phyloP scores from a whole-genome alignment of 1,140 invertebrate genomes.

The Geopemphigus sp. region DNA sequence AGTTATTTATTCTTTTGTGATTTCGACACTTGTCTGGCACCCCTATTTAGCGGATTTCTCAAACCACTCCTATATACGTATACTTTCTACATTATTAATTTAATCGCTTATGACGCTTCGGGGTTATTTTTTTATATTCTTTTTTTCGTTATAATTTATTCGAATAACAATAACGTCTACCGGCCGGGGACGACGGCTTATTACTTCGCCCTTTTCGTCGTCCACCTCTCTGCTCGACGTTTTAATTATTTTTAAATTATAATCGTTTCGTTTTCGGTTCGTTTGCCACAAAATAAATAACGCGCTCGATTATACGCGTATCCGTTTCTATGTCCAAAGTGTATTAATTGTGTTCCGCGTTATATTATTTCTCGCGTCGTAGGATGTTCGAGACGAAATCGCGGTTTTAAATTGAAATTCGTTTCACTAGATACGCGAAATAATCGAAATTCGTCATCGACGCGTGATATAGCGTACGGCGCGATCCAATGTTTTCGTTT shows the following conservation, averaged over 20 bases:
- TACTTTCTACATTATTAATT: not conserved
- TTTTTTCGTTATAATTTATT: not conserved
- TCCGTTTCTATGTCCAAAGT: not conserved
- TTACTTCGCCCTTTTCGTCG: not conserved
- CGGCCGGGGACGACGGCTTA: not conserved
- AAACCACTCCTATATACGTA: not conserved
- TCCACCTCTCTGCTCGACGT: not conserved
- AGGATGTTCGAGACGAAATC: no score
- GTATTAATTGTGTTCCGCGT: no score
- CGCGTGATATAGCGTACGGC: no score
- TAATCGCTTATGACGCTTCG: not conserved
- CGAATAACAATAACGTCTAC: not conserved
- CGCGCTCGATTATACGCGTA: not conserved
- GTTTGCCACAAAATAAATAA: not conserved
- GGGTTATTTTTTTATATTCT: not conserved
- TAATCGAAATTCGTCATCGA: no score
- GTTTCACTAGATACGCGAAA: no score
- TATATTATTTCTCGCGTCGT: no score
- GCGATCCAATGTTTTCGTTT: no score
- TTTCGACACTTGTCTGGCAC: slow-evolving; percentile 14
- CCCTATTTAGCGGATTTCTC: not conserved
- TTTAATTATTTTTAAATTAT: slow-evolving; percentile 25
- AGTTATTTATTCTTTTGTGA: slow-evolving; percentile 24
- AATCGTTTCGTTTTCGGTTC: slow-evolving; percentile 10
- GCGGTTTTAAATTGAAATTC: no score